Conservation (phyloP, 2,797 vertebrate species). For the Falco columbarius region DNA sequence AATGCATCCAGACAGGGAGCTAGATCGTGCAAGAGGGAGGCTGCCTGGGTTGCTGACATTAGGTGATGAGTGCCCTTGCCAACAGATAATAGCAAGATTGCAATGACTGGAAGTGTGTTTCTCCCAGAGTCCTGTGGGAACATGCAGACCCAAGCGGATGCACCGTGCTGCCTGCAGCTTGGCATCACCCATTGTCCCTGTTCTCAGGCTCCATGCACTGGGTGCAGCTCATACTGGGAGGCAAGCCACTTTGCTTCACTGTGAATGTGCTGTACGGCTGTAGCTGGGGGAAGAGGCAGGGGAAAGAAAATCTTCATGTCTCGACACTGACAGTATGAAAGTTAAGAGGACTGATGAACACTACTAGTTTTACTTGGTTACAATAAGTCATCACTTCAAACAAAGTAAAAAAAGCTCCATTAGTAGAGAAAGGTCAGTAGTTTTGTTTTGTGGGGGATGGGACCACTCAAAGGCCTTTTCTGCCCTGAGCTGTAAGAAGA, state of each 20-base stretch:
- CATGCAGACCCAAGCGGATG: rapidly evolving
- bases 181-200: background rate
- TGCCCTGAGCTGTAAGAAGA: background rate
- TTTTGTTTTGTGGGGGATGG: background rate
- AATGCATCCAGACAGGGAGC: background rate
- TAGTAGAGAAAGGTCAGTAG: background rate
- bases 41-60: background rate
- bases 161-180: background rate
- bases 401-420: background rate
- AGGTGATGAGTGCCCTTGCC: background rate
- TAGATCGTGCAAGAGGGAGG: background rate
- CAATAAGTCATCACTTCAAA: background rate
- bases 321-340: background rate
- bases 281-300: background rate
- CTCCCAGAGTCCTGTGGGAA: background rate
- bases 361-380: background rate
- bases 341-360: background rate
- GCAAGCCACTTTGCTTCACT: background rate
- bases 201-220: background rate
- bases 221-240: background rate
- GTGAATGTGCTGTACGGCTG: background rate
- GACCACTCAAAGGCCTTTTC: background rate
- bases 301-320: background rate
- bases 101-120: background rate
- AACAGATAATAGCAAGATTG: background rate